Evolutionary conservation across 1,140 invertebrate species (phyloP).

Genomic region (Drosophila subpulchrella): DNA sequence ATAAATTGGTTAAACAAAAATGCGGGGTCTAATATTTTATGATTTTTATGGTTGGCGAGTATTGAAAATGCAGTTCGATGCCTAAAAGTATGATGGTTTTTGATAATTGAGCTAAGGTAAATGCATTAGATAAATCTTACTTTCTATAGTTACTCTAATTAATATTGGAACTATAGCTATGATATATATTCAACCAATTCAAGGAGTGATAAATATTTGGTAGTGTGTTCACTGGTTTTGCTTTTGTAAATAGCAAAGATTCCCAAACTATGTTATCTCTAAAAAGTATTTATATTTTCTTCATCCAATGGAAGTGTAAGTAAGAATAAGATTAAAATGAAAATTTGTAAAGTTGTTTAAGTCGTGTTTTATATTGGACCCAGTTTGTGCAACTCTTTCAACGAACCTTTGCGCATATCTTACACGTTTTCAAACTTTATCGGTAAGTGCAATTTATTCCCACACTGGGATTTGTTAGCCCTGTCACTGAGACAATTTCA

Average conservation of each 20-base stretch:
- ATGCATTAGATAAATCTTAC: background rate
- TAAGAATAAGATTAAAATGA: too few species aligned
- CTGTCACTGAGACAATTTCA: slow-evolving; percentile 9
- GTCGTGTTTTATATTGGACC: background rate
- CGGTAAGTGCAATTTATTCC: slow-evolving; percentile 4
- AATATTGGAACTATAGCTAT: background rate
- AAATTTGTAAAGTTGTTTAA: too few species aligned
- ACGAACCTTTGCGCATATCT: background rate
- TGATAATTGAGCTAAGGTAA: background rate
- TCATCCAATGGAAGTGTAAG: too few species aligned
- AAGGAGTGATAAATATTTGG: background rate
- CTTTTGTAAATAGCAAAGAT: background rate
- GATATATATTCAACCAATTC: background rate
- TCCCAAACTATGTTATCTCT: background rate
- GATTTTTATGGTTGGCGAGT: slow-evolving; percentile 2
- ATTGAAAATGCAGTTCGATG: slow-evolving; percentile 8
- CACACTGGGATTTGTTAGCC: slow-evolving; percentile 3
- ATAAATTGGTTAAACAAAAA: slow-evolving; percentile 21
- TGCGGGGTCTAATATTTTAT: background rate
- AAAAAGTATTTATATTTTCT: too few species aligned
- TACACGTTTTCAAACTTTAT: background rate
- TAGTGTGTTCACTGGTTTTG: slow-evolving; percentile 19
- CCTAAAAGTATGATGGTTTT: slow-evolving; percentile 9
- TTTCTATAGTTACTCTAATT: background rate
- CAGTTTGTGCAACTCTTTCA: background rate